Base-by-base conservation (phyloP, 2,888 invertebrate species). In the Hyles lineata region DNA sequence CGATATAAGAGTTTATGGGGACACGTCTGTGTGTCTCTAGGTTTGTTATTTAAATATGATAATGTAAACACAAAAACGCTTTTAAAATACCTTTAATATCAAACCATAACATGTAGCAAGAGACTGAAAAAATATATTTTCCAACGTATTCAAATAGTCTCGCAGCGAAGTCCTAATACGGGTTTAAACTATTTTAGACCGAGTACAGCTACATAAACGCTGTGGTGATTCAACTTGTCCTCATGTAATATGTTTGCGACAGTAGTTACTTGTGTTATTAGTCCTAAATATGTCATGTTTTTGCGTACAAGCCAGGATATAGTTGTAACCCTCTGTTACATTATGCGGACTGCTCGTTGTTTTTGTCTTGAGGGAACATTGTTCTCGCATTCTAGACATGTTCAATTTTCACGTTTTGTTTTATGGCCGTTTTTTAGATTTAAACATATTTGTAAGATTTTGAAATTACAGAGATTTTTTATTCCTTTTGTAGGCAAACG, bases 201-300 rank as follows among this genome's bases (percentile, higher is more conserved):
- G 43, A 55, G n/a, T 19, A 17, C 55, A 55, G n/a, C 55, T 55
- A n/a, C 8, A 55, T 55, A 9, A 62, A 62, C 32, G 29, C 25
- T 19, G 29, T 55, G 61, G 61, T 32, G 55, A 55, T 61, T 61
- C 29, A 17, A 29, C 15, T 61, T 25, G 29, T 17, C 29, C 15
- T 61, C 15, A 19, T 25, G 23, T 61, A 61, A 61, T 61, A 61
- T 61, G 17, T 25, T 61, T 61, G 23, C 23, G 60, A 25, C 60
- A 25, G 23, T 17, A 29, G 29, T 29, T 4, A 32, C 61, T 62
- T 62, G 29, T 62, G 61, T 61, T 32, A 7, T 29, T 62, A 32
- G 29, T 62, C 25, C 61, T 55, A 62, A 62, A 62, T 29, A 62
- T 62, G 61, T 62, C 32, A 62, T 62, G 61, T 32, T 29, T 55